Percentiles rank a stretch among this genome's conserved stretches.
Conservation (phyloP, 2,888 invertebrate genomes). For the Oasisia sp. region DNA sequence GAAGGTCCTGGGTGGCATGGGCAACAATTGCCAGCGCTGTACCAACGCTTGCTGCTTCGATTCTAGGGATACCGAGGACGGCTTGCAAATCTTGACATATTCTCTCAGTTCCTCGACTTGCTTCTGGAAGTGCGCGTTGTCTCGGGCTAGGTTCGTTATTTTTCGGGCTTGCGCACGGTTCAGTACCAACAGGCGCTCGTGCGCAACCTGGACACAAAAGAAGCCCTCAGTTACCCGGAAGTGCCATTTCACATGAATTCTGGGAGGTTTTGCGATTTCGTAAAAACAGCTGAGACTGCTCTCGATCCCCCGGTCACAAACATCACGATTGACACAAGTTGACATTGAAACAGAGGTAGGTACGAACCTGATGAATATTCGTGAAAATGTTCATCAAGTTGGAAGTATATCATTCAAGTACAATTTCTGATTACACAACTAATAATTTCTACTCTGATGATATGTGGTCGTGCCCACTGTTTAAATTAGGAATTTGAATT, state of each 20-base stretch:
- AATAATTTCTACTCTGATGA: too few species aligned
- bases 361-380: too few species aligned
- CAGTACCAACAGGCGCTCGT: not conserved
- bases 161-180: not conserved
- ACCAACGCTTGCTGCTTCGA: not conserved
- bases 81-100: not conserved
- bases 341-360: too few species aligned
- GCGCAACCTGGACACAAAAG: not conserved
- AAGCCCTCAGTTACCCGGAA: not conserved
- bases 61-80: not conserved
- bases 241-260: not conserved
- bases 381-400: too few species aligned
- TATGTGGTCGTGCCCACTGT: too few species aligned
- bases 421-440: too few species aligned
- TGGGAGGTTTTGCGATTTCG: not conserved
- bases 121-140: not conserved
- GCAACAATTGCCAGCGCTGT: not conserved
- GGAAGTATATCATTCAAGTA: too few species aligned
- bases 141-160: not conserved
- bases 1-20: not conserved
- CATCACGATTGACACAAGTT: too few species aligned
- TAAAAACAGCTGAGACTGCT: not conserved
- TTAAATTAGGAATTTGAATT: too few species aligned
- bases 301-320: too few species aligned
- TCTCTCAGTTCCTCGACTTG: not conserved